A percentile compares a stretch with the other conserved stretches of the same genome.
Evolutionary conservation across 2,888 invertebrate genomes (phyloP).

Genomic region (Philereme vetulata): DNA sequence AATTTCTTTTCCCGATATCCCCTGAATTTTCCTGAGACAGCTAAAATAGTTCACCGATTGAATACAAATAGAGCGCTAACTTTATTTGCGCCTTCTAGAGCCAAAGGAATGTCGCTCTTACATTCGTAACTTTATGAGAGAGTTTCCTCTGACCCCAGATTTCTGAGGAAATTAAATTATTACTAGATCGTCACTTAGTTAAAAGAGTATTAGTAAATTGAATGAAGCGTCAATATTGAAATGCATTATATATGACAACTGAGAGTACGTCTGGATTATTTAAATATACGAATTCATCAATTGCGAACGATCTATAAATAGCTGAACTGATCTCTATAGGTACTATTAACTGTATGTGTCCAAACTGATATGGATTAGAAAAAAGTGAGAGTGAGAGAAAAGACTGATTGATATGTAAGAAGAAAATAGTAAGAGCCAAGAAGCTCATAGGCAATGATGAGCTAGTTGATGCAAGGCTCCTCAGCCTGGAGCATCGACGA

Average conservation of each 20-base stretch:
- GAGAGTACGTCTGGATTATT: too few species aligned
- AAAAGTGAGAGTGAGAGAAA: too few species aligned
- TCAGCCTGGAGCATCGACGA: too few species aligned
- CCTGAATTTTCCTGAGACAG: conserved; percentile 27
- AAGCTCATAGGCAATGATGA: too few species aligned
- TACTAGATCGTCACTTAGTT: conserved; percentile 9
- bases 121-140: conserved; percentile 8
- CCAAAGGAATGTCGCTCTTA: conserved; percentile 18
- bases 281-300: too few species aligned
- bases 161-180: conserved; percentile 9
- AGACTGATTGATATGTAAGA: too few species aligned
- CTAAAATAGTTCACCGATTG: conserved; percentile 27
- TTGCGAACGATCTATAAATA: too few species aligned
- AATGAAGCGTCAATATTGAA: background rate
- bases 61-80: conserved; percentile 25
- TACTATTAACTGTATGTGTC: too few species aligned
- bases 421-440: too few species aligned
- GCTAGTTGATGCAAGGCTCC: too few species aligned
- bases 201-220: background rate
- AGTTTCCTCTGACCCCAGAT: background rate
- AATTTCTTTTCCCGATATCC: conserved; percentile 36
- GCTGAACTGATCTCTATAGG: too few species aligned
- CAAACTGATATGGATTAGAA: too few species aligned
- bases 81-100: conserved; percentile 18
- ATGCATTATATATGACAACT: background rate